Base-by-base conservation (phyloP, 2,888 invertebrate genomes). In the Lampropteryx suffumata region DNA sequence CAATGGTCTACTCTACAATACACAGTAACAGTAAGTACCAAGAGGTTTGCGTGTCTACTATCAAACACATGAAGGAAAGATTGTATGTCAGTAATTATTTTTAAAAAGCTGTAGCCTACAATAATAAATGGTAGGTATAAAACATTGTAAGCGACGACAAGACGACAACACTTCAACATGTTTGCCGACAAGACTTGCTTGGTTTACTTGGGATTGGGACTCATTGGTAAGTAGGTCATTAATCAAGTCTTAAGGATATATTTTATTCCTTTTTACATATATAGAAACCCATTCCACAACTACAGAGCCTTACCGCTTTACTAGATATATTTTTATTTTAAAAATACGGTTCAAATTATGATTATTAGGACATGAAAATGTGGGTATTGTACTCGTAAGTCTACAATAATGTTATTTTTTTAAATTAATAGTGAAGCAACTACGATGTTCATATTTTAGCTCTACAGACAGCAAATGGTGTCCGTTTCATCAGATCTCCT, bases 401-500 rank as follows among this genome's bases (percentile, higher is more conserved):
- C n/a, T n/a, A n/a, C n/a, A n/a, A n/a, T n/a, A n/a, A n/a, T n/a
- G n/a, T n/a, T n/a, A n/a, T n/a, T n/a, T n/a, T n/a, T n/a, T n/a
- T n/a, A n/a, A n/a, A n/a, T n/a, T n/a, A n/a, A n/a, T n/a, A n/a
- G n/a, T n/a, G n/a, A n/a, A n/a, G n/a, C n/a, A n/a, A n/a, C n/a
- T n/a, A 17, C 1, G 6, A 5, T 24, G 3, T 24, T 24, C 24
- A 39, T 26, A 9, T 46, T 37, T 17, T 46, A 56, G 57, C 36
- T 12, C n/a, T 53, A 0, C 29, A 33, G 35, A 8, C 44, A 11
- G 46, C 13, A 6, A 7, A 14, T 21, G 43, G 44, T 7, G 44
- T 50, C 30, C 68, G 76, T 26, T 17, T 59, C 1, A 47, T 50
- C 8, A 62, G 76, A 13, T 71, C 73, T 13, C 75, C 75, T 24